Conservation (phyloP, 2,113 vertebrate species). For the Pelobates fuscus region DNA sequence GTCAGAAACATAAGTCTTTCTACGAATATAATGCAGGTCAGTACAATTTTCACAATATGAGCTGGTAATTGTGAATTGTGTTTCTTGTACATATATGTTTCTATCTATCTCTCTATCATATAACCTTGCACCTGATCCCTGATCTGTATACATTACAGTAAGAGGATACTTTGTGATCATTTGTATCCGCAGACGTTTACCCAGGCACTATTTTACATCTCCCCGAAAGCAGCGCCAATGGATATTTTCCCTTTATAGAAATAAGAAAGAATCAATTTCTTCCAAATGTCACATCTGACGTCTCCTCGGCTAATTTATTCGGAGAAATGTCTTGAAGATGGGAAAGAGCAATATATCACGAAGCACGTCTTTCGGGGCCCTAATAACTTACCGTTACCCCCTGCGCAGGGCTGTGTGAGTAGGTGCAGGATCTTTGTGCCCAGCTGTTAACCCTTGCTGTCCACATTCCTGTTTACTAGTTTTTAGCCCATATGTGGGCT, state of each 20-base stretch:
- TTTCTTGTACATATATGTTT: too few species aligned
- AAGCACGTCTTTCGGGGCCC: neutral
- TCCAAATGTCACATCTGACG: slow-evolving; percentile 40
- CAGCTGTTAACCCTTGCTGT: too few species aligned
- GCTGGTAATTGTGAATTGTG: too few species aligned
- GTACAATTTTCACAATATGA: too few species aligned
- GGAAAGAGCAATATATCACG: slow-evolving; percentile 26
- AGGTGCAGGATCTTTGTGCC: too few species aligned
- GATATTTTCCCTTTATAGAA: slow-evolving; percentile 33
- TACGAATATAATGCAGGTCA: too few species aligned
- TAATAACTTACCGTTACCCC: slow-evolving; percentile 8
- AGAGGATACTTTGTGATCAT: neutral
- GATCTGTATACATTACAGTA: neutral
- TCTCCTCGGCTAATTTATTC: slow-evolving; percentile 39
- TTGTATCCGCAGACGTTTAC: neutral
- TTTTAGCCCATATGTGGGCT: too few species aligned
- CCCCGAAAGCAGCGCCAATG: neutral
- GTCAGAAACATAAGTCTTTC: too few species aligned
- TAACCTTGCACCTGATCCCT: too few species aligned
- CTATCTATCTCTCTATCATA: too few species aligned
- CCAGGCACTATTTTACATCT: neutral
- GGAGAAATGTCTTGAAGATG: slow-evolving; percentile 29
- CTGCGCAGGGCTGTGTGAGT: neutral
- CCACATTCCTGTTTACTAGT: too few species aligned
- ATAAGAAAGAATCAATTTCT: slow-evolving; percentile 44